Evolutionary conservation across 2,113 vertebrate genomes (phyloP), one percentile per base, ranked within the genome.

Genomic region (Pipa parva): DNA sequence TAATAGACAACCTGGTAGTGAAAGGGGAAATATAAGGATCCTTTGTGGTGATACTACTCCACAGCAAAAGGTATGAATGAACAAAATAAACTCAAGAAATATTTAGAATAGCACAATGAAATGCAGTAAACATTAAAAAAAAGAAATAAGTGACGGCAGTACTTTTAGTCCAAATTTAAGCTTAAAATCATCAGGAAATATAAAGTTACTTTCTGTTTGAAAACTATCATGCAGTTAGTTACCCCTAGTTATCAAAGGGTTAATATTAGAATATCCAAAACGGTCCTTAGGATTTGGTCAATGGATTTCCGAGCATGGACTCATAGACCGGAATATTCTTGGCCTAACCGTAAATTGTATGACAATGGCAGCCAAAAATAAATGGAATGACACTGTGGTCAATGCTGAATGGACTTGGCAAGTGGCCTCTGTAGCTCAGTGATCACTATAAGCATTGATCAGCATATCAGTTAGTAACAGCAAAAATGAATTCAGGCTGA

Each of bases 371-470:
- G 66, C 66, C 66, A 61, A 70, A 70, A 70, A 70, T 70, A 70
- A 70, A 70, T 70, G 66, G 66, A 70, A 70, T 70, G 58, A 70
- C 66, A 70, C 60, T 70, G 66, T 70, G 66, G 66, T 70, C 66
- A 70, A 61, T 70, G 58, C 58, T 52, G 48, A 70, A 59, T 54
- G 58, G 50, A 21, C 42, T 61, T 70, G 66, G 66, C 66, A 70
- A 61, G 20, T 70, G 48, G 48, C 66, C 66, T 20, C 58, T 46
- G 58, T 52, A 70, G 45, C 50, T 61, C 57, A 70, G 59, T 45
- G 58, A 70, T 70, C 66, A 70, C 48, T 22, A 58, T 33, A 45
- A 54, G 48, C 58, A 70, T 54, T 60, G 66, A 70, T 70, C 66
- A 61, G 58, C 48, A 61, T 61, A 70, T 70, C 36, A 70, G 24